phyloP scores from a whole-genome alignment of 2,888 invertebrate genomes.

The Drosophila merina region DNA sequence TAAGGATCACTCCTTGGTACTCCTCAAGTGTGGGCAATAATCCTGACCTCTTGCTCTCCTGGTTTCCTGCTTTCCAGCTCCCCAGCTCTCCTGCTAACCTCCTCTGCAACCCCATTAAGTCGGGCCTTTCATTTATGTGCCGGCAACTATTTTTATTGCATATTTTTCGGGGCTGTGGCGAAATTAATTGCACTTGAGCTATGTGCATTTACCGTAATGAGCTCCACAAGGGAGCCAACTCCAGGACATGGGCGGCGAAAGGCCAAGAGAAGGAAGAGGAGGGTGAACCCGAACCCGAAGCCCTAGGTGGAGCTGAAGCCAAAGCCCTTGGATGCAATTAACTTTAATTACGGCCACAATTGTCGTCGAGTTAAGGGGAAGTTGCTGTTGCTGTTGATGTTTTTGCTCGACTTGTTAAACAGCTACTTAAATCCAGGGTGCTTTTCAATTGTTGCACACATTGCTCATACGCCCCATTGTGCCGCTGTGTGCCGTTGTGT shows the following conservation, averaged over 20 bases:
- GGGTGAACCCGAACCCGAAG: neutral
- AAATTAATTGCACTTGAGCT: conserved; percentile 74
- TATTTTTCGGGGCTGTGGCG: conserved; percentile 61
- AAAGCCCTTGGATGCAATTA: conserved; percentile 69
- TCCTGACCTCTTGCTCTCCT: conserved; percentile 5
- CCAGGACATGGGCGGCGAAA: neutral
- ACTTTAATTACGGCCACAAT: conserved; percentile 69
- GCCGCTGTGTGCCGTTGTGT: neutral
- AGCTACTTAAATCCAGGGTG: conserved; percentile 62
- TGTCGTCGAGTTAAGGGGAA: conserved; percentile 59
- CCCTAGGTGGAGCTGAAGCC: neutral
- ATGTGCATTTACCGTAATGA: conserved; percentile 76
- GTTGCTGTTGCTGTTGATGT: conserved; percentile 34
- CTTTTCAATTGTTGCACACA: conserved; percentile 57
- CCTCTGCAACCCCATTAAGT: conserved; percentile 1
- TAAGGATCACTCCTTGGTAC: neutral
- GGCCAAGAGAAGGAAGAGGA: neutral
- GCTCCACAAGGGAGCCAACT: conserved; percentile 43
- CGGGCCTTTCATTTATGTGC: conserved; percentile 47
- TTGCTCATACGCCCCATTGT: conserved; percentile 60
- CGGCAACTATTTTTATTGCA: conserved; percentile 72
- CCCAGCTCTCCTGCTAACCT: neutral
- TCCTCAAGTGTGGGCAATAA: conserved; percentile 17
- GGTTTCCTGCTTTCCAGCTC: neutral
- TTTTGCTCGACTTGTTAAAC: conserved; percentile 64